Base-by-base conservation (phyloP, 1,140 invertebrate genomes). In the Euwallacea fornicatus region DNA sequence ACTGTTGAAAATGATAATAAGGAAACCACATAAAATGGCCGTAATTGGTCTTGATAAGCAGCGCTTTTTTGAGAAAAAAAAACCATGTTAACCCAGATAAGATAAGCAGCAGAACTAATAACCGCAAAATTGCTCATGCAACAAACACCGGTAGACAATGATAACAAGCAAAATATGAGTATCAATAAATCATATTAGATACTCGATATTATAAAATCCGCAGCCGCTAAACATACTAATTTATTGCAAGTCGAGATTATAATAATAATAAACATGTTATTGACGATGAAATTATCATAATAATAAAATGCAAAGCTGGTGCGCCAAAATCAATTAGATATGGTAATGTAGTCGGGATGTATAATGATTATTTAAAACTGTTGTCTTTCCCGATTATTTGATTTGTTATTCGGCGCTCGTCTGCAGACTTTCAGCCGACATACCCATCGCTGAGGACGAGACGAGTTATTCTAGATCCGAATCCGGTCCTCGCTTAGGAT, bases 261-360 rank as follows among this genome's bases (percentile, higher is more conserved):
- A 69, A 69, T 69, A 69, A 69, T 60, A 69, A 62, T 69, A 69
- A 69, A 69, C 67, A 69, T 69, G 62, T 69, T 69, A 69, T 62
- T 69, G 47, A 21, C 67, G 33, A 69, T 54, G 42, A 60, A 61
- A 69, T 69, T 69, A 60, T 60, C 67, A 69, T 69, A 69, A 69
- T 69, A 69, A 69, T 69, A 61, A 69, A 69, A 69, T 69, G 60
- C 68, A 62, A 70, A 63, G 68, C 50, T 60, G 53, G 66, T 70
- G 60, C 59, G 60, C 68, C 53, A 43, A 70, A 70, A 70, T 70
- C 68, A 70, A 70, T 70, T 70, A 70, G 68, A 46, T 70, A 70
- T 70, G 68, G 60, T 63, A 70, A 70, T 70, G 60, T 33, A 33
- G 21, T 13, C 41, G 53, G 60, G 53, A 70, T 69, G 58, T 58